Conservation (phyloP, 2,888 invertebrate species). For the Nowickia ferox region DNA sequence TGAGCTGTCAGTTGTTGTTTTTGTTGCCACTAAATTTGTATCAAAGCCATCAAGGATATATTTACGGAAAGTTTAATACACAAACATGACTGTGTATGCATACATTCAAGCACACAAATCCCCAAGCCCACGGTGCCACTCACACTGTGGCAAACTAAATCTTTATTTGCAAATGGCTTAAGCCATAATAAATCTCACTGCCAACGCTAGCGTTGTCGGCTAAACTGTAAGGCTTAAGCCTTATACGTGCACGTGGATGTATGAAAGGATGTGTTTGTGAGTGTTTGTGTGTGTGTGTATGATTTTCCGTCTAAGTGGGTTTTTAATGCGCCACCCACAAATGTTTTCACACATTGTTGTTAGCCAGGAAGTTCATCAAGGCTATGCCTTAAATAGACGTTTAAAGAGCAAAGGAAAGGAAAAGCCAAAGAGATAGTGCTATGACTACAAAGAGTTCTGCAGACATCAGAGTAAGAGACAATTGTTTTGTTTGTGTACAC, state of each 20-base stretch:
- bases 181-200: slow-evolving; percentile 72
- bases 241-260: slow-evolving; percentile 23
- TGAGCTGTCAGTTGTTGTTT: slow-evolving; percentile 74
- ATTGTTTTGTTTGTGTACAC: slow-evolving; percentile 23
- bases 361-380: slow-evolving; percentile 51
- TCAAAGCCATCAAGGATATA: slow-evolving; percentile 71
- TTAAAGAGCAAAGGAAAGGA: slow-evolving; percentile 4
- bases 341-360: slow-evolving; percentile 57
- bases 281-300: slow-evolving; percentile 3
- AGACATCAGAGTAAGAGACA: slow-evolving; percentile 7
- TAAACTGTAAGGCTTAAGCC: slow-evolving; percentile 60
- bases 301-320: slow-evolving; percentile 43
- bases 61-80: slow-evolving; percentile 66
- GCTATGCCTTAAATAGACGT: slow-evolving; percentile 17
- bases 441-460: background rate
- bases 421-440: slow-evolving; percentile 26
- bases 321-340: slow-evolving; percentile 53
- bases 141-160: slow-evolving; percentile 61
- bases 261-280: background rate
- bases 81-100: slow-evolving; percentile 40
- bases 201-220: slow-evolving; percentile 65
- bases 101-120: slow-evolving; percentile 29
- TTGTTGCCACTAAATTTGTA: slow-evolving; percentile 75
- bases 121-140: slow-evolving; percentile 23
- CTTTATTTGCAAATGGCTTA: slow-evolving; percentile 72